Conservation (phyloP, 2,888 invertebrate genomes). For the Pterostichus madidus region DNA sequence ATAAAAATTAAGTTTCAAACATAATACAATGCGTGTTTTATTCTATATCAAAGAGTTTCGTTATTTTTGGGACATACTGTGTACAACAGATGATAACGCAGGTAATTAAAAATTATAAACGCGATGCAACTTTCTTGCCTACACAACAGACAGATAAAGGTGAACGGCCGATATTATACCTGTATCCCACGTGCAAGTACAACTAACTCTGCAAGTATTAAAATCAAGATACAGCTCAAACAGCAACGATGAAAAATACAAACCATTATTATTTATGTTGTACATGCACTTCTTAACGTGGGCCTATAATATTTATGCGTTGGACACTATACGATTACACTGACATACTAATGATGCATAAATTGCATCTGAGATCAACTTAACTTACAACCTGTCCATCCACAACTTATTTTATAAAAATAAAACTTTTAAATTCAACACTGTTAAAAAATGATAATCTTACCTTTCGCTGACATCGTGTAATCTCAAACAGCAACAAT, state of each 20-base stretch:
- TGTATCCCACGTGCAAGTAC: conserved; percentile 59
- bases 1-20: too few relatives aligned
- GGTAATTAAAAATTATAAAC: conserved; percentile 35
- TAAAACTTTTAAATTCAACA: too few relatives aligned
- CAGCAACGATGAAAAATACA: conserved; percentile 15
- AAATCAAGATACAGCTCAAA: conserved; percentile 53
- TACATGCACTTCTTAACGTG: conserved; percentile 41
- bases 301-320: conserved; percentile 22
- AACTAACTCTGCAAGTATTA: conserved; percentile 58
- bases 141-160: conserved; percentile 56
- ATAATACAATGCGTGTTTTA: too few relatives aligned
- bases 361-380: background rate
- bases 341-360: conserved; percentile 30
- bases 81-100: conserved; percentile 8
- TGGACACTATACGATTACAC: conserved; percentile 6
- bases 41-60: too few relatives aligned
- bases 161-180: conserved; percentile 67
- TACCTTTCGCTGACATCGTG: background rate
- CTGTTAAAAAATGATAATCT: background rate
- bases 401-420: too few relatives aligned
- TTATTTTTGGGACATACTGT: too few relatives aligned
- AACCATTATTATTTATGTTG: conserved; percentile 56
- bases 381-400: too few relatives aligned
- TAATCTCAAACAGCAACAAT: background rate
- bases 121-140: conserved; percentile 47